Conservation (phyloP, 2,113 vertebrate species). For the Microtus ochrogaster region DNA sequence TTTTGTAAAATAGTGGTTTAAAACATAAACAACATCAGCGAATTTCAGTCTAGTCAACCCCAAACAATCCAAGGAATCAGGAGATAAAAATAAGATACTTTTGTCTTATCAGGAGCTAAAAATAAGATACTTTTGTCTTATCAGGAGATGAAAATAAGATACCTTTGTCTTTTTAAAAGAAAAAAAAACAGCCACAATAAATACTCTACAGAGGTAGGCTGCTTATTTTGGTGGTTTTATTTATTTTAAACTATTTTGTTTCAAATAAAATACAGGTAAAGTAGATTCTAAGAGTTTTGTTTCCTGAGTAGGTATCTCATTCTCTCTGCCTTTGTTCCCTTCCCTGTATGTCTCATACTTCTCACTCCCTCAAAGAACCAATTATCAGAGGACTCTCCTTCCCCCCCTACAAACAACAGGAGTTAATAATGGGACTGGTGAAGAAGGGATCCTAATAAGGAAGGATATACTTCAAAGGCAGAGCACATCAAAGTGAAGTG, state of each 20-base stretch:
- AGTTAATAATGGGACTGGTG: slow-evolving; percentile 2
- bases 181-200: neutral
- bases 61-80: slow-evolving; percentile 7
- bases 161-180: accelerated
- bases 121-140: neutral
- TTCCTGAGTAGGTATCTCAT: neutral
- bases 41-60: neutral
- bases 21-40: neutral
- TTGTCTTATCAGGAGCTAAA: neutral
- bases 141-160: neutral
- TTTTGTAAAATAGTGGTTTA: slow-evolving; percentile 18
- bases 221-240: neutral
- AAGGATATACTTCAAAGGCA: slow-evolving; percentile 71
- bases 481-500: slow-evolving; percentile 61
- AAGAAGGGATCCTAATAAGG: neutral
- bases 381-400: slow-evolving; percentile 48
- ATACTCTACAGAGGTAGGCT: neutral
- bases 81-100: neutral
- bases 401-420: slow-evolving; percentile 26
- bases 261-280: neutral
- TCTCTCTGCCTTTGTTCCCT: slow-evolving; percentile 7
- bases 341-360: slow-evolving; percentile 13
- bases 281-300: neutral
- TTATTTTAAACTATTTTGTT: neutral
- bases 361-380: slow-evolving; percentile 43